These are phyloP conservation scores for Trachurus trachurus DNA, from an alignment of 2,797 vertebrate species.

Conservation along the genomic window DNA sequence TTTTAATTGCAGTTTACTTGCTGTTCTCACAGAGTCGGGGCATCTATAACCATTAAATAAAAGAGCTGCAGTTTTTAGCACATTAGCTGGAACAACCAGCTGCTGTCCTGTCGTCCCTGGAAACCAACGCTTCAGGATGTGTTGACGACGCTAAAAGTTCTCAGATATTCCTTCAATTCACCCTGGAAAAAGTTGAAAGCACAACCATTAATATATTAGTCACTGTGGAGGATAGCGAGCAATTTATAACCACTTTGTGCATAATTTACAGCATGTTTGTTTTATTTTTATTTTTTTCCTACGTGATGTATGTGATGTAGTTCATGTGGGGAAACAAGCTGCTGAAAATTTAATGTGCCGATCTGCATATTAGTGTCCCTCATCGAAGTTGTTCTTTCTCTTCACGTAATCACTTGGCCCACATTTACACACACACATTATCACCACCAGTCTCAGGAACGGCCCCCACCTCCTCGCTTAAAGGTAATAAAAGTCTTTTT, in stretches of 20 bases:
- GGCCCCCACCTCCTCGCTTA: background rate
- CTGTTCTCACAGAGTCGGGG: too few species aligned
- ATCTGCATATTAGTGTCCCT: background rate
- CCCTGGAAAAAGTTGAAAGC: background rate
- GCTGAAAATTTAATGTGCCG: background rate
- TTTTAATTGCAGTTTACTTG: too few species aligned
- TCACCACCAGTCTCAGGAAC: background rate
- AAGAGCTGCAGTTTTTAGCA: too few species aligned
- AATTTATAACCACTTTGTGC: background rate
- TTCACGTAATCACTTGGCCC: background rate
- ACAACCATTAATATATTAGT: background rate
- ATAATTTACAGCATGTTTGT: too few species aligned
- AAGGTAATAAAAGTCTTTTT: conserved; percentile 23
- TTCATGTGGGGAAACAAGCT: background rate
- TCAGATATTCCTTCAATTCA: background rate
- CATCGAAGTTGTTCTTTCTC: background rate
- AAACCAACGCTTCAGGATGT: background rate
- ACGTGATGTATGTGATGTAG: too few species aligned
- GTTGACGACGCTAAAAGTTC: background rate
- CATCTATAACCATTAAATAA: too few species aligned
- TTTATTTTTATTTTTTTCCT: too few species aligned
- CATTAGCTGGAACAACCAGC: background rate
- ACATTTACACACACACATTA: background rate
- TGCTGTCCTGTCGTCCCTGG: background rate
- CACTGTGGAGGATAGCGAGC: background rate